phyloP scores from a whole-genome alignment of 1,140 invertebrate genomes.

The Zaprionus africanus region DNA sequence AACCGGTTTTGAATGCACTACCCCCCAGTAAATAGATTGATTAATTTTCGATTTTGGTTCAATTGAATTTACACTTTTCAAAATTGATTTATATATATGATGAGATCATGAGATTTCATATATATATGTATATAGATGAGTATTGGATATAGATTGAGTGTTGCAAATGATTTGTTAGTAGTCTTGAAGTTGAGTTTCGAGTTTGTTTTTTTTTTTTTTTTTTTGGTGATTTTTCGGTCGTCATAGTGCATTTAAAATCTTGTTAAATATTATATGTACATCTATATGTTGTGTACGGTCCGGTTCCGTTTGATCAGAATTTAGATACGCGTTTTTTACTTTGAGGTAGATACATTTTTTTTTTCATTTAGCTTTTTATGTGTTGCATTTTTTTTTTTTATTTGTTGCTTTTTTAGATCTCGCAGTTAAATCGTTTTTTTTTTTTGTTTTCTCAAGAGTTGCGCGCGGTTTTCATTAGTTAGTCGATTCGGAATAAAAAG shows the following conservation, averaged over 20 bases:
- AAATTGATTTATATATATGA: slow-evolving; percentile 15
- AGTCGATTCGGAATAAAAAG: slow-evolving; percentile 40
- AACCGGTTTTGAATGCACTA: slow-evolving; percentile 82
- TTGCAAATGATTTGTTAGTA: slow-evolving; percentile 56
- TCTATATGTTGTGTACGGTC: slow-evolving; percentile 23
- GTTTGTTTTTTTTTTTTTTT: too few species aligned
- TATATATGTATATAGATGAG: slow-evolving; percentile 31
- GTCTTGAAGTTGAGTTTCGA: slow-evolving; percentile 38
- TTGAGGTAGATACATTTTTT: slow-evolving; percentile 34
- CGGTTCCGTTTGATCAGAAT: slow-evolving; percentile 57
- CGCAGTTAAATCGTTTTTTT: slow-evolving; percentile 45
- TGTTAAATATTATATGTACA: slow-evolving; percentile 59
- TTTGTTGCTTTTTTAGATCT: slow-evolving; percentile 33
- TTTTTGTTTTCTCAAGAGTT: slow-evolving; percentile 32
- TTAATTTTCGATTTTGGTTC: slow-evolving; percentile 33
- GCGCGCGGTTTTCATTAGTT: slow-evolving; percentile 49
- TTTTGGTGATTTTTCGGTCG: slow-evolving; percentile 48
- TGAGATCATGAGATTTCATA: background rate
- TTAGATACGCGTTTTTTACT: slow-evolving; percentile 60
- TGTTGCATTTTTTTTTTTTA: slow-evolving; percentile 35
- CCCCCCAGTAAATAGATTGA: slow-evolving; percentile 49
- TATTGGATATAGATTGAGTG: slow-evolving; percentile 32
- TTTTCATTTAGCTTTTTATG: slow-evolving; percentile 21
- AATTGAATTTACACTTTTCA: slow-evolving; percentile 32
- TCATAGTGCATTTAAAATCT: slow-evolving; percentile 81